Conservation (phyloP, 2,797 vertebrate genomes). For the Psittacula derbiana region DNA sequence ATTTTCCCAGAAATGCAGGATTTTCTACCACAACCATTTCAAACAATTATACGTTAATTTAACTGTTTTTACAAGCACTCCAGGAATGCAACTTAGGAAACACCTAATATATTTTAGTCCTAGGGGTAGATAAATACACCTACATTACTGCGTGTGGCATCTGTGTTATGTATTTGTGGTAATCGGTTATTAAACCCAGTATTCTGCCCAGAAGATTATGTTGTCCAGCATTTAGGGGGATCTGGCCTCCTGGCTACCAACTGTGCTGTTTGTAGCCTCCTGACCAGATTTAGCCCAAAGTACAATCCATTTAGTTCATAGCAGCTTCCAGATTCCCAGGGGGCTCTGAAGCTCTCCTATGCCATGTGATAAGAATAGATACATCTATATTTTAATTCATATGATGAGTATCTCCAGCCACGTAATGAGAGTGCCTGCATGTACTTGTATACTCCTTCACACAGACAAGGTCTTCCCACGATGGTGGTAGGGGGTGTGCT, state of each 20-base stretch:
- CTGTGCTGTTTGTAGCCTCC: neutral
- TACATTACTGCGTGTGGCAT: neutral
- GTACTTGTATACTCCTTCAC: neutral
- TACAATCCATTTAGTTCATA: neutral
- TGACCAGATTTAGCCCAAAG: neutral
- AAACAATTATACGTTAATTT: neutral
- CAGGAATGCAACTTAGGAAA: neutral
- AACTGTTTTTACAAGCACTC: neutral
- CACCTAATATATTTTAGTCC: neutral
- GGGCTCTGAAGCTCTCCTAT: neutral
- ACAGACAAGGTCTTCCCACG: neutral
- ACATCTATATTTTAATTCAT: neutral
- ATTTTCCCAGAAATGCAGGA: neutral
- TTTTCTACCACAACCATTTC: neutral
- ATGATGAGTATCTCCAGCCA: neutral
- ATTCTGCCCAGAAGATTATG: neutral
- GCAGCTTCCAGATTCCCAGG: neutral
- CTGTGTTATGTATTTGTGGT: neutral
- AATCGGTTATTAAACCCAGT: neutral
- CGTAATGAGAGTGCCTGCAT: neutral
- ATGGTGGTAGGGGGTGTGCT: neutral
- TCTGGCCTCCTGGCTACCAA: neutral
- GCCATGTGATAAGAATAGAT: neutral
- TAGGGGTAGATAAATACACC: neutral
- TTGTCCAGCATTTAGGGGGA: rapidly evolving